Percentiles rank a stretch among this genome's conserved stretches.
phyloP scores from a whole-genome alignment of 2,888 invertebrate species.

The Patella ulyssiponensis region DNA sequence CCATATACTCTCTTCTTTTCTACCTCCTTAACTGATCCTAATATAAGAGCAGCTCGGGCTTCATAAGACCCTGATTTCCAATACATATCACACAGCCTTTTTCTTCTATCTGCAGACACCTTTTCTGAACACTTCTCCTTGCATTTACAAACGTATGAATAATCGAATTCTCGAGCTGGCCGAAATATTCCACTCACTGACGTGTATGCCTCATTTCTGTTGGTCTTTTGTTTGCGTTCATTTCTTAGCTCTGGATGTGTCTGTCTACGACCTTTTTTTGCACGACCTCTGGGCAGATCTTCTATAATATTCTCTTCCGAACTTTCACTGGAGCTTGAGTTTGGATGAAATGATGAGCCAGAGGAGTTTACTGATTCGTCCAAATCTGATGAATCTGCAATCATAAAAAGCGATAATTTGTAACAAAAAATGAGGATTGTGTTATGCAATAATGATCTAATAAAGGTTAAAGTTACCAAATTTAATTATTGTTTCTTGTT shows the following conservation, averaged over 20 bases:
- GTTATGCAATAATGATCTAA: too few relatives aligned
- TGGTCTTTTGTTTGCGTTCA: not conserved
- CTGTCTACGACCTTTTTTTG: not conserved
- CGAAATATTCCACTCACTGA: not conserved
- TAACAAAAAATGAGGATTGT: too few relatives aligned
- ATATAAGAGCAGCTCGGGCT: not conserved
- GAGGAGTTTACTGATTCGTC: not conserved
- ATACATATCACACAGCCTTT: not conserved
- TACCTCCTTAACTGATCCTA: not conserved
- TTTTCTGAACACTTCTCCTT: not conserved
- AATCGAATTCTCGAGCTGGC: not conserved
- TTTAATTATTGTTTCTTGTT: too few relatives aligned
- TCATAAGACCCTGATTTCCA: slow-evolving; percentile 3
- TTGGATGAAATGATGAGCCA: not conserved
- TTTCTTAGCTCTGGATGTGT: not conserved
- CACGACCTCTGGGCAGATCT: not conserved
- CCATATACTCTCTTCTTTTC: slow-evolving; percentile 3
- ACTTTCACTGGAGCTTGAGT: not conserved
- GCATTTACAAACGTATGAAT: not conserved
- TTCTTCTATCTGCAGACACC: not conserved
- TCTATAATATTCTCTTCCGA: not conserved
- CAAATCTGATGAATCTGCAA: too few relatives aligned
- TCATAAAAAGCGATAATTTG: too few relatives aligned
- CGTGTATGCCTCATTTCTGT: not conserved
- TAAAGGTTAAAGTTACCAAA: too few relatives aligned